phyloP scores from a whole-genome alignment of 1,140 invertebrate genomes.

The Lepidurus packardi region DNA sequence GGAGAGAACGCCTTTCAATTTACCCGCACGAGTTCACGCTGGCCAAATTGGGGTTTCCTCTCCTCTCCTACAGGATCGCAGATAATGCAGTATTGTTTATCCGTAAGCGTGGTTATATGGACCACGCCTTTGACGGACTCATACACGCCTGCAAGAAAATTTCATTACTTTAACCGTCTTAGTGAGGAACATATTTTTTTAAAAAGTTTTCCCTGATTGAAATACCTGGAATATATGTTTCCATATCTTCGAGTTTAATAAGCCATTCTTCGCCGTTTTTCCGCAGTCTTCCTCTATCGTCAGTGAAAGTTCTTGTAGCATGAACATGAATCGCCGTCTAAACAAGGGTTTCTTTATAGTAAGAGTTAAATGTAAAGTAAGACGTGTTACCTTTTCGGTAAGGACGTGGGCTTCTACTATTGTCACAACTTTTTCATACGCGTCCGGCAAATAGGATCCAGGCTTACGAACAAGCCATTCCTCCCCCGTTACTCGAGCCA shows the following conservation, averaged over 20 bases:
- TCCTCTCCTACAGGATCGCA: slow-evolving; percentile 47
- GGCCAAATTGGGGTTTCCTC: slow-evolving; percentile 49
- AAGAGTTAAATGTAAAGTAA: background rate
- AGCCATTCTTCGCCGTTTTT: slow-evolving; percentile 54
- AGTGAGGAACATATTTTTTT: background rate
- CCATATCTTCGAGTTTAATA: slow-evolving; percentile 47
- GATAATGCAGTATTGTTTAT: slow-evolving; percentile 50
- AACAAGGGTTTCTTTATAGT: background rate
- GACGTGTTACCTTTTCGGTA: slow-evolving; percentile 47
- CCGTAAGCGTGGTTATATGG: slow-evolving; percentile 48
- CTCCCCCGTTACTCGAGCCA: slow-evolving; percentile 48
- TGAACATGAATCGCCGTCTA: slow-evolving; percentile 50
- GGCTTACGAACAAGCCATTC: slow-evolving; percentile 51
- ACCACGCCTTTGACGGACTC: slow-evolving; percentile 49
- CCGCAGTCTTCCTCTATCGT: slow-evolving; percentile 46
- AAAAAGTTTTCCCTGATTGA: background rate
- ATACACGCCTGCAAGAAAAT: slow-evolving; percentile 43
- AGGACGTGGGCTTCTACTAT: slow-evolving; percentile 49
- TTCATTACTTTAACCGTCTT: background rate
- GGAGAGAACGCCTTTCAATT: background rate
- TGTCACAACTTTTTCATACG: slow-evolving; percentile 51
- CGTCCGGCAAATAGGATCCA: slow-evolving; percentile 51
- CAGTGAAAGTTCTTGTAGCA: slow-evolving; percentile 48
- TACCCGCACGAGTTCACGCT: slow-evolving; percentile 48
- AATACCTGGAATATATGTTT: slow-evolving; percentile 50